Percentiles rank a stretch among this genome's conserved stretches.
phyloP scores from a whole-genome alignment of 2,797 vertebrate species.

The Epinephelus malabaricus region DNA sequence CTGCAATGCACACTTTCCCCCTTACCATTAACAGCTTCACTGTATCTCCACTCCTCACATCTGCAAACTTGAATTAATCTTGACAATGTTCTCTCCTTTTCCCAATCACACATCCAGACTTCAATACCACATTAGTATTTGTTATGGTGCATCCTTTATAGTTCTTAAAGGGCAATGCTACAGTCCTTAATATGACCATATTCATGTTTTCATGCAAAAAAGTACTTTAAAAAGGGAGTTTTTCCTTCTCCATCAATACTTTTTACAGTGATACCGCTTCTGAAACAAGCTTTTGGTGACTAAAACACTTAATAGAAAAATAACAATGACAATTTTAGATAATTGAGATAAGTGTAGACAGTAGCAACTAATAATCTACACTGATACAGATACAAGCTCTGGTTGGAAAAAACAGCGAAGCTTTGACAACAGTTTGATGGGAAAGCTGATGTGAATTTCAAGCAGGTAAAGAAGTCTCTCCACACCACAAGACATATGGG shows the following conservation, averaged over 20 bases:
- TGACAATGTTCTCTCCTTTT: neutral
- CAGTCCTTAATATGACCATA: neutral
- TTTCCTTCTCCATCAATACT: neutral
- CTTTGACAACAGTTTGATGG: constrained; percentile 23
- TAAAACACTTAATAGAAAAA: neutral
- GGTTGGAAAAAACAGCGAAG: neutral
- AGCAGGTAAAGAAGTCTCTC: constrained; percentile 40
- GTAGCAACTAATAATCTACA: too few relatives aligned
- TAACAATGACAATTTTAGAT: neutral
- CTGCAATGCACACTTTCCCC: neutral
- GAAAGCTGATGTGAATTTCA: constrained; percentile 52
- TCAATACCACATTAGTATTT: neutral
- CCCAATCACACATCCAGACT: neutral
- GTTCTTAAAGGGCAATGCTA: too few relatives aligned
- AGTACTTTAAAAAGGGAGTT: neutral
- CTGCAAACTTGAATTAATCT: too few relatives aligned
- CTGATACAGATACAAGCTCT: too few relatives aligned
- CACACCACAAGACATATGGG: constrained; percentile 36
- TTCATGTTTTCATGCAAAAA: neutral
- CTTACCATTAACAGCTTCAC: neutral
- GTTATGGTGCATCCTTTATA: neutral
- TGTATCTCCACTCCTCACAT: too few relatives aligned
- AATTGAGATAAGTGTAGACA: neutral
- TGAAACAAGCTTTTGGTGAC: neutral
- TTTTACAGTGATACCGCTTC: neutral